Percentiles rank a stretch among this genome's conserved stretches.
Evolutionary conservation across 1,140 invertebrate genomes (phyloP).

Genomic region (Bombus polaris): DNA sequence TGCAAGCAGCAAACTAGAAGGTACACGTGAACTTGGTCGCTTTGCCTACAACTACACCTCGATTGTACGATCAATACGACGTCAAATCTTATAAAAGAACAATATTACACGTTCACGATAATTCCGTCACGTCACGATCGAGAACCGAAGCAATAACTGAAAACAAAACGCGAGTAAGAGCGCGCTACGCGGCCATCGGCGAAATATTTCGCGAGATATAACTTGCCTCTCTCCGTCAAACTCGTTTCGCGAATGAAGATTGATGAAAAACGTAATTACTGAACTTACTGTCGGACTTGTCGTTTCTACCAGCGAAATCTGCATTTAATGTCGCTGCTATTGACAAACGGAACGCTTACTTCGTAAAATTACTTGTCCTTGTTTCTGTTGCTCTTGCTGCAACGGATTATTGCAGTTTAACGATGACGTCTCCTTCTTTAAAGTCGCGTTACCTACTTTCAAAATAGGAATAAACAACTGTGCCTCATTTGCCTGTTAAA

Average conservation of each 20-base stretch:
- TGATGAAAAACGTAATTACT: conserved; percentile 64
- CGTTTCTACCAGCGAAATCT: neutral
- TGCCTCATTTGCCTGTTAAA: too few relatives aligned
- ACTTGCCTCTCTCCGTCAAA: conserved; percentile 19
- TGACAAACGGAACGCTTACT: conserved; percentile 17
- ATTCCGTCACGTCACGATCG: conserved; percentile 35
- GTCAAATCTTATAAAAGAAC: conserved; percentile 30
- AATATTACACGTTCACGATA: conserved; percentile 28
- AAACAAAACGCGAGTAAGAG: neutral
- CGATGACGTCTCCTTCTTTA: neutral
- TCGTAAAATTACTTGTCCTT: neutral
- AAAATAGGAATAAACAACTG: neutral
- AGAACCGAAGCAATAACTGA: conserved; percentile 3
- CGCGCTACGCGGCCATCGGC: neutral
- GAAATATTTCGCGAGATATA: conserved; percentile 26
- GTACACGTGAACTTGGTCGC: neutral
- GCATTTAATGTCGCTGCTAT: conserved; percentile 29
- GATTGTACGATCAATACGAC: conserved; percentile 23
- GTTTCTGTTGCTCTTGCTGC: neutral
- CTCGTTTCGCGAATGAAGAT: conserved; percentile 53
- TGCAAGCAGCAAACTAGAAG: too few relatives aligned
- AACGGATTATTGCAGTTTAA: neutral
- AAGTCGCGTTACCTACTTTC: neutral
- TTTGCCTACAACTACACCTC: neutral
- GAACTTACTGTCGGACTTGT: conserved; percentile 35